Conservation (phyloP, 2,797 vertebrate species). For the Chaetodon trifasciatus region DNA sequence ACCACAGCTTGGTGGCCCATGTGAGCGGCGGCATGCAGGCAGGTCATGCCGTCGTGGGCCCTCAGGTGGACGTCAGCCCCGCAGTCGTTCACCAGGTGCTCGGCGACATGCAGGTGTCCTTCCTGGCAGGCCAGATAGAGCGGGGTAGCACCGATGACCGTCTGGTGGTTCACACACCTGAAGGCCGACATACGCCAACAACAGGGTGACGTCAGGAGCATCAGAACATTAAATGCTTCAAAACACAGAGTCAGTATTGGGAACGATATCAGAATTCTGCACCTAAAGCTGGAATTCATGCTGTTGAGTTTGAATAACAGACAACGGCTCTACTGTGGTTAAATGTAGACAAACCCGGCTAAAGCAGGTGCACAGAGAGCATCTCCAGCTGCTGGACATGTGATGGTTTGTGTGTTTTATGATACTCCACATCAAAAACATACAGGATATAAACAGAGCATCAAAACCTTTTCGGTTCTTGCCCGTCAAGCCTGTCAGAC, state of each 20-base stretch:
- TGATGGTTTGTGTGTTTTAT: not conserved
- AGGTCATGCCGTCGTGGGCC: conserved; percentile 90
- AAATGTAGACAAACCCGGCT: not conserved
- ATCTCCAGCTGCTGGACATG: not conserved
- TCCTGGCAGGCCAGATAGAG: conserved; percentile 92
- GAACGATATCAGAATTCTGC: not conserved
- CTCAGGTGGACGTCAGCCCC: conserved; percentile 84
- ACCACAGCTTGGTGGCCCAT: conserved; percentile 88
- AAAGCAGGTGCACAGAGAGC: not conserved
- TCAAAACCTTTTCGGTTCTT: not conserved
- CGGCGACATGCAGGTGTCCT: conserved; percentile 86
- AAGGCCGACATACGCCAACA: not conserved
- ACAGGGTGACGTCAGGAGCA: not conserved
- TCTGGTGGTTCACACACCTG: conserved; percentile 87
- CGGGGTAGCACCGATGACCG: conserved; percentile 83
- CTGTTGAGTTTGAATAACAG: not conserved
- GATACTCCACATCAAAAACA: not conserved
- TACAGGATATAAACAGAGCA: not conserved
- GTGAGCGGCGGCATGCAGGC: conserved; percentile 88
- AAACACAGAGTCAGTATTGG: not conserved
- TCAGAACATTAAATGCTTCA: not conserved
- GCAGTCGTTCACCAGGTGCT: conserved; percentile 88
- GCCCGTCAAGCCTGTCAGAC: not conserved
- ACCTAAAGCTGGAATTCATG: not conserved
- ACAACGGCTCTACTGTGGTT: not conserved